Percentiles rank a stretch among this genome's conserved stretches.
phyloP scores from a whole-genome alignment of 2,113 vertebrate genomes.

The Calidris pygmaea region DNA sequence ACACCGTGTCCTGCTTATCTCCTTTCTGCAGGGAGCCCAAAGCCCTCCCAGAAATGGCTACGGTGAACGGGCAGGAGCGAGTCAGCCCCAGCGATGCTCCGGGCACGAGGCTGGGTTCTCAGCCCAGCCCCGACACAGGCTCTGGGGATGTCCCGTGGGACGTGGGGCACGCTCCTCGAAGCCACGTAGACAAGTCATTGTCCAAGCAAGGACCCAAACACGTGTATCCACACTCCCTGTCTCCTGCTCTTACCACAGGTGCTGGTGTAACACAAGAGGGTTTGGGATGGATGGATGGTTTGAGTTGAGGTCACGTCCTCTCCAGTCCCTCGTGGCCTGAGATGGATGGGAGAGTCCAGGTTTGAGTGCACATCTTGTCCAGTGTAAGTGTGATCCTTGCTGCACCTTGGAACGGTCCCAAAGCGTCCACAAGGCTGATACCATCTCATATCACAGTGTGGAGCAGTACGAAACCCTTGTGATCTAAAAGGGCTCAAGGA shows the following conservation, averaged over 20 bases:
- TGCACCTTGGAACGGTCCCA: neutral
- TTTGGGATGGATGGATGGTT: neutral
- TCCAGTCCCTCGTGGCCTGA: neutral
- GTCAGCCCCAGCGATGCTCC: neutral
- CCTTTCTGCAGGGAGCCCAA: neutral
- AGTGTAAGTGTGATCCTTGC: neutral
- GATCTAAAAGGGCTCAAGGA: neutral
- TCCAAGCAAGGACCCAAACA: neutral
- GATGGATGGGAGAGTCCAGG: neutral
- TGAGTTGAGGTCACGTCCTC: neutral
- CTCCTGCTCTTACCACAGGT: slow-evolving; percentile 29
- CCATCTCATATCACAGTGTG: neutral
- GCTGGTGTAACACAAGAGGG: neutral
- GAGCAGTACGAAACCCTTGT: neutral
- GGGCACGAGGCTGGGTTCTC: neutral
- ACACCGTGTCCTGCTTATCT: neutral
- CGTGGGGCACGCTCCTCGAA: neutral
- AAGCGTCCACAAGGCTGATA: neutral
- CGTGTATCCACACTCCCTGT: neutral
- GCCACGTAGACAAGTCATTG: slow-evolving; percentile 7
- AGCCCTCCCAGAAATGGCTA: neutral
- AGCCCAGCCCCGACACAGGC: neutral
- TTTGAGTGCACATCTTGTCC: fast-evolving
- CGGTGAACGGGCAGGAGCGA: neutral
- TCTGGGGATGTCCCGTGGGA: fast-evolving